Base-by-base conservation (phyloP, 2,888 invertebrate species). In the Agrotis puta region DNA sequence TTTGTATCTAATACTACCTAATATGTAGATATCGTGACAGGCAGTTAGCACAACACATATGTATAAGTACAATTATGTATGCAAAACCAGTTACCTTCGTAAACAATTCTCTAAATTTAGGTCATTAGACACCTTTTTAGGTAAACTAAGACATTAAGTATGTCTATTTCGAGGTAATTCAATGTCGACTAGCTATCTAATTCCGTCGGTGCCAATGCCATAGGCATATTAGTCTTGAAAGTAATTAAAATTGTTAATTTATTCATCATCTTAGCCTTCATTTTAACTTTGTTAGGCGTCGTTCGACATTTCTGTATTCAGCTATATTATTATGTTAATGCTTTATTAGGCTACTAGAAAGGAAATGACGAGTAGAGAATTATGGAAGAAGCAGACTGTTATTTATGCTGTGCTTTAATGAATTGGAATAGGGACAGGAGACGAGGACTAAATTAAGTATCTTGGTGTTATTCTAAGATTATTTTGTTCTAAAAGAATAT, bases 151-250 rank as follows among this genome's bases (percentile, higher is more conserved):
- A n/a, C n/a, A 18, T 51, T 39, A 11, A 51, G n/a, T 20, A 33
- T 13, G n/a, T 56, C 78, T 70, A 66, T 80, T 65, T 80, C 39
- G 39, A 67, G 53, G 53, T 33, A 43, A 43, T 33, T 54, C 81
- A 79, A 81, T 77, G 79, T 48, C 67, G 51, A 54, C 64, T 33
- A 20, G 61, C 24, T 67, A 27, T n/a, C 71, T 64, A 56, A 68
- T 51, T 59, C n/a, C 51, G 64, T 56, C 24, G 45, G 63, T 57
- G 59, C 51, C 72, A 81, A 72, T 72, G 81, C 54, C 71, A 62
- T 43, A 54, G 33, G 27, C 58, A 47, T 78, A 57, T 64, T 61
- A 48, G 70, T 50, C 48, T 76, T 24, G 24, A 56, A 56, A 56
- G 50, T 72, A 65, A 76, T 78, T 78, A 59, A 59, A 47, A 72